Evolutionary conservation across 2,797 vertebrate genomes (phyloP).

Genomic region (Molothrus ater): DNA sequence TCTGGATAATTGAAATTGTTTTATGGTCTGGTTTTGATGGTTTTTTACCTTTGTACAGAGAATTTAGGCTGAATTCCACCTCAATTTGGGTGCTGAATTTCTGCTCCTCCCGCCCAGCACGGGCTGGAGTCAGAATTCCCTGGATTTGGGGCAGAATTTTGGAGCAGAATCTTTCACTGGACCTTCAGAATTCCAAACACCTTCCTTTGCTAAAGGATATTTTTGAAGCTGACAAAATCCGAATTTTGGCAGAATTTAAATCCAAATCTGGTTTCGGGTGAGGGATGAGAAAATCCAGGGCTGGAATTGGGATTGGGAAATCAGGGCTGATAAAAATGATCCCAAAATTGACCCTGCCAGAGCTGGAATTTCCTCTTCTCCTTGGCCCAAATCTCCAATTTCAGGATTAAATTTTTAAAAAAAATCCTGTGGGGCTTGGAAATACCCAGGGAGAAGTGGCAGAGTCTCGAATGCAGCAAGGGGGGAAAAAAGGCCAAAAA

Average conservation of each 20-base stretch:
- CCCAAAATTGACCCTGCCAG: not conserved
- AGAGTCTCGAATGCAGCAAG: not conserved
- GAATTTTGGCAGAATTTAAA: not conserved
- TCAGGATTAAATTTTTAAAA: not conserved
- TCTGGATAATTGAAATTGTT: not conserved
- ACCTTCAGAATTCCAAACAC: not conserved
- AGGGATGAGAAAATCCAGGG: not conserved
- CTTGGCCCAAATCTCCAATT: not conserved
- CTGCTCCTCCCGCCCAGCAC: no score
- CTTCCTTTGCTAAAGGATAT: not conserved
- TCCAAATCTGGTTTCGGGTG: not conserved
- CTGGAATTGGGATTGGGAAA: not conserved
- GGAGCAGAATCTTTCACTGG: not conserved
- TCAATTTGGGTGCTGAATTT: not conserved
- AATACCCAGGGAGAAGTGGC: not conserved
- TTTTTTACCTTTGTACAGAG: not conserved
- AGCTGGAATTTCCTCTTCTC: not conserved
- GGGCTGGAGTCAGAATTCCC: not conserved
- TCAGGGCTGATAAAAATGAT: not conserved
- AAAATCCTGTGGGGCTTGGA: not conserved
- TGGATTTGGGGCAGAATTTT: not conserved
- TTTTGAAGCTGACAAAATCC: no score
- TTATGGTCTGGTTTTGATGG: not conserved
- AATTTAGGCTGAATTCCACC: not conserved
- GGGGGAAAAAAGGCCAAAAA: not conserved